Percentiles rank a stretch among this genome's conserved stretches.
These are phyloP conservation scores for Danio kyathit DNA, from an alignment of 2,797 vertebrate genomes.

Conservation along the genomic window DNA sequence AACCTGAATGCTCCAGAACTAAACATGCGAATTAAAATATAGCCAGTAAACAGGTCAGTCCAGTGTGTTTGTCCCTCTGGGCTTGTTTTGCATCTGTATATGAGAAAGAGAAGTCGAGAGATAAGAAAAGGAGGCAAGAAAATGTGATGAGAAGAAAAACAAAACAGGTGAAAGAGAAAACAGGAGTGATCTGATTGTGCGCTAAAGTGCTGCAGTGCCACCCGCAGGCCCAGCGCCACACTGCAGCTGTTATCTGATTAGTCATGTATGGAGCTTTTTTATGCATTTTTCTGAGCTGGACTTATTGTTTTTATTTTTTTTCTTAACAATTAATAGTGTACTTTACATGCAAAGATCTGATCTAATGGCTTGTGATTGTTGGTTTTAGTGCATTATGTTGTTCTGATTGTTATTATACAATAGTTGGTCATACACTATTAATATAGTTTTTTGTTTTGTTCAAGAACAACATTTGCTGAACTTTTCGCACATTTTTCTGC, in stretches of 20 bases:
- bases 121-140: constrained; percentile 35
- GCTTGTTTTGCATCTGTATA: constrained; percentile 28
- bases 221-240: constrained; percentile 70
- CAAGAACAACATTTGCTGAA: too few species aligned
- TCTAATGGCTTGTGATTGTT: too few species aligned
- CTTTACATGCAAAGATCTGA: too few species aligned
- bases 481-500: too few species aligned
- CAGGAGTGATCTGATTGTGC: constrained; percentile 56
- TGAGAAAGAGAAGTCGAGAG: constrained; percentile 57
- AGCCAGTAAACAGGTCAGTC: constrained; percentile 67
- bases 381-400: too few species aligned
- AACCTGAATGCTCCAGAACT: constrained; percentile 21
- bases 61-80: constrained; percentile 61
- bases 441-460: too few species aligned
- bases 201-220: constrained; percentile 80
- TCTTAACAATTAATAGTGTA: too few species aligned
- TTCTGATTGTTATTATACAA: too few species aligned
- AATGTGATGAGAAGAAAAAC: constrained; percentile 55
- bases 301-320: too few species aligned
- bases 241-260: constrained; percentile 58
- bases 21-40: constrained; percentile 37
- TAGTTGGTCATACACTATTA: too few species aligned
- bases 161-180: constrained; percentile 63
- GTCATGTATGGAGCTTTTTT: constrained; percentile 56
- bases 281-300: constrained; percentile 25